Evolutionary conservation across 2,888 invertebrate species (phyloP).

Genomic region (Eupithecia insigniata): DNA sequence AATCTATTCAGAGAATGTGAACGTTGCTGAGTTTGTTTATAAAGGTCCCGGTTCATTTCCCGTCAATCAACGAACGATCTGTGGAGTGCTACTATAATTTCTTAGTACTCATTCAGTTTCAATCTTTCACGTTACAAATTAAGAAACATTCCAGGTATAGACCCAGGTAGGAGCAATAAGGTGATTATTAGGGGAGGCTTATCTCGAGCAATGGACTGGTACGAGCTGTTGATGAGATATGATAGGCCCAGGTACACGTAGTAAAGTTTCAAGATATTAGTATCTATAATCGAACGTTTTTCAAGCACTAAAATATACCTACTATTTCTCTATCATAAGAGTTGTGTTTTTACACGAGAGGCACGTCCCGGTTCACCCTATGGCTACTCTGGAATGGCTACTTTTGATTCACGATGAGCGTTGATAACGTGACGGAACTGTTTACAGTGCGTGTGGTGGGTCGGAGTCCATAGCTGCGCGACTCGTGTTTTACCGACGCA

Average conservation of each 20-base stretch:
- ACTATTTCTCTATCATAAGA: background rate
- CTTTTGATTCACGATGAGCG: background rate
- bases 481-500: background rate
- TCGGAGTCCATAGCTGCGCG: background rate
- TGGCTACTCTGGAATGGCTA: background rate
- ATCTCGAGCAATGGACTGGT: background rate
- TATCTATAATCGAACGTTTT: background rate
- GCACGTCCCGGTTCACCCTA: background rate
- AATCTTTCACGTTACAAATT: background rate
- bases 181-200: background rate
- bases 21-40: background rate
- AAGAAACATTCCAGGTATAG: background rate
- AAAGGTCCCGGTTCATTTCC: background rate
- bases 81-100: background rate
- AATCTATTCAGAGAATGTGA: background rate
- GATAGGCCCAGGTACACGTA: too few species aligned
- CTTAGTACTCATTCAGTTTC: background rate
- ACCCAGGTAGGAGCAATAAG: background rate
- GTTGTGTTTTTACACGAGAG: background rate
- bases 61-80: background rate
- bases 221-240: background rate
- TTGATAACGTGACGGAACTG: conserved; percentile 2
- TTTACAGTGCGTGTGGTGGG: background rate
- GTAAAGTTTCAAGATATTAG: too few species aligned
- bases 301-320: background rate